A percentile compares a stretch with the other conserved stretches of the same genome.
phyloP scores from a whole-genome alignment of 2,113 vertebrate genomes.

The Pseudorasbora parva region DNA sequence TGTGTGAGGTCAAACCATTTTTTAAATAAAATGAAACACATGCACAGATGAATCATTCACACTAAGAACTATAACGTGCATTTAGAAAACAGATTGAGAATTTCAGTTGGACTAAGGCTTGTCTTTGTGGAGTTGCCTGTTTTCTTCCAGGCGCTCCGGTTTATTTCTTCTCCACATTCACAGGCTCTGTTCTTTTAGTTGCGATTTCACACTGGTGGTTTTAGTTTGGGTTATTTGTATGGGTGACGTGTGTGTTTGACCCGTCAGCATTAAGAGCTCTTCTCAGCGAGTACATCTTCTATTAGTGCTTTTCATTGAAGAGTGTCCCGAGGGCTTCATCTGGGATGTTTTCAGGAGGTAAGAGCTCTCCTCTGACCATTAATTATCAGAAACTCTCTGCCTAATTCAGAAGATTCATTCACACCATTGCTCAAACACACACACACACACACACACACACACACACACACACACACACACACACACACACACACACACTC shows the following conservation, averaged over 20 bases:
- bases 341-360: slow-evolving; percentile 9
- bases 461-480: slow-evolving; percentile 17
- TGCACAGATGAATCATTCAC: too few relatives aligned
- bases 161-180: not conserved
- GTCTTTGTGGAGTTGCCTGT: not conserved
- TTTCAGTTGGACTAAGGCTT: too few relatives aligned
- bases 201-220: not conserved
- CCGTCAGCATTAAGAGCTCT: slow-evolving; percentile 8
- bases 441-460: slow-evolving; percentile 11
- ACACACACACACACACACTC: slow-evolving; percentile 12
- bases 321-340: slow-evolving; percentile 4
- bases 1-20: too few relatives aligned
- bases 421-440: slow-evolving; percentile 9
- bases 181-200: not conserved
- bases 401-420: slow-evolving; percentile 10
- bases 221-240: not conserved
- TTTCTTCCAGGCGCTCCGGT: not conserved
- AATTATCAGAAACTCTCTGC: not conserved
- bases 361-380: slow-evolving; percentile 13
- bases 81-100: too few relatives aligned
- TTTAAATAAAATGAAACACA: too few relatives aligned
- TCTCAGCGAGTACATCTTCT: not conserved
- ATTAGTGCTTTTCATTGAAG: not conserved
- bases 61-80: too few relatives aligned
- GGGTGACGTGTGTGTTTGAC: slow-evolving; percentile 4